Evolutionary conservation across 2,113 vertebrate genomes (phyloP), one percentile per base, ranked within the genome.

Genomic region (Siphamia tubifer): DNA sequence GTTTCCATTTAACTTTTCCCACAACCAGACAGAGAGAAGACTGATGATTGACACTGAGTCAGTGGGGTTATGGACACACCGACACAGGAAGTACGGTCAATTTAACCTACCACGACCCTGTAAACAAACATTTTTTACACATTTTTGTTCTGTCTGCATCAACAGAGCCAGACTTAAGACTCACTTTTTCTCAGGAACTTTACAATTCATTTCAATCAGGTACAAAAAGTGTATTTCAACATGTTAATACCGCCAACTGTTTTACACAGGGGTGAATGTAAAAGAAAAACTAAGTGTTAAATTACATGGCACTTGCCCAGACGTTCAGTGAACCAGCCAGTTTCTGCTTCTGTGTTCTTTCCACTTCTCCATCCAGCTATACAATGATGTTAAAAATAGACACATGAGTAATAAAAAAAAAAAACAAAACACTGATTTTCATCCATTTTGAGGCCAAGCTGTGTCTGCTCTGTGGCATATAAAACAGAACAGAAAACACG

Each of bases 1-100:
- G 74, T 81, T 69, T 45, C 72, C 67, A 65, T 68, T 73, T 9
- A 25, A n/a, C 60, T 70, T 86, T 90, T 91, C 87, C 85, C 90
- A 91, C 44, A 34, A 55, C 82, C 39, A 80, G 57, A 85, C 24
- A 74, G 58, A 81, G 49, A 71, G 65, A 71, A 54, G 52, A 73
- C 38, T 35, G 55, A 3, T 65, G 76, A 74, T 36, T 32, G 61
- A 62, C 64, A 63, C 15, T 20, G 40, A 43, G 19, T 43, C 17
- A 21, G 48, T 53, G 20, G 56, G 78, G 73, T 74, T 77, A 80
- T 86, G 58, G 13, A 13, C 13, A 53, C 77, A 30, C 42, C 64
- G 63, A 68, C 78, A 72, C 64, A 73, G 79, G 71, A 73, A 73
- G 65, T 12, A 47, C 61, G 40, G 67, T 23, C 8, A 42, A 60